These are phyloP conservation scores for Drosophila bunnanda DNA, from an alignment of 2,888 invertebrate genomes.

Conservation along the genomic window DNA sequence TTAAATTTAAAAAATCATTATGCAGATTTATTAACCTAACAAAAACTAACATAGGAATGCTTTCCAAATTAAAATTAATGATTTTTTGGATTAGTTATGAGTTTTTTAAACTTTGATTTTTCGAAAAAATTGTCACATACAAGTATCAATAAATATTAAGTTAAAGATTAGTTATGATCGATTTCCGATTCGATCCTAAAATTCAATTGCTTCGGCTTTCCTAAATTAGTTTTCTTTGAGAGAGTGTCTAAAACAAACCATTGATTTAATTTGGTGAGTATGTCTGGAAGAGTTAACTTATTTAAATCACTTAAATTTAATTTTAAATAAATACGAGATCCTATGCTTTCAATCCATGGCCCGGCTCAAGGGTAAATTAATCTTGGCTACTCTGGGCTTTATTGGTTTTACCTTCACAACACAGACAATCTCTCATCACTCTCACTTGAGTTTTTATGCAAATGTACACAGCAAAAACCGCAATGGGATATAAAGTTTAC, in stretches of 20 bases:
- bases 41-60: no score
- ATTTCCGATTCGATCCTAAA: no score
- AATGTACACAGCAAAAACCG: slow-evolving; percentile 7
- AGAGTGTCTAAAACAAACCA: neutral
- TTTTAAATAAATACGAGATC: neutral
- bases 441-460: slow-evolving; percentile 8
- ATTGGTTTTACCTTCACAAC: slow-evolving; percentile 28
- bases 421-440: slow-evolving; percentile 7
- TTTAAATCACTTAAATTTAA: neutral
- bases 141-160: no score
- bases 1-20: no score
- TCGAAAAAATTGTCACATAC: no score
- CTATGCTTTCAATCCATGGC: slow-evolving; percentile 17
- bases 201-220: no score
- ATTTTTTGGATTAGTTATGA: no score
- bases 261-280: neutral
- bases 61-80: no score
- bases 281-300: neutral
- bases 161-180: no score
- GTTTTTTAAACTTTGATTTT: no score
- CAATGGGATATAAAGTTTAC: neutral
- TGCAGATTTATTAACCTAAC: no score
- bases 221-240: no score
- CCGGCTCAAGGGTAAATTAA: slow-evolving; percentile 29
- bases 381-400: slow-evolving; percentile 13